A percentile compares a stretch with the other conserved stretches of the same genome.
Conservation (phyloP, 2,797 vertebrate genomes). For the Acipenser transmontanus region DNA sequence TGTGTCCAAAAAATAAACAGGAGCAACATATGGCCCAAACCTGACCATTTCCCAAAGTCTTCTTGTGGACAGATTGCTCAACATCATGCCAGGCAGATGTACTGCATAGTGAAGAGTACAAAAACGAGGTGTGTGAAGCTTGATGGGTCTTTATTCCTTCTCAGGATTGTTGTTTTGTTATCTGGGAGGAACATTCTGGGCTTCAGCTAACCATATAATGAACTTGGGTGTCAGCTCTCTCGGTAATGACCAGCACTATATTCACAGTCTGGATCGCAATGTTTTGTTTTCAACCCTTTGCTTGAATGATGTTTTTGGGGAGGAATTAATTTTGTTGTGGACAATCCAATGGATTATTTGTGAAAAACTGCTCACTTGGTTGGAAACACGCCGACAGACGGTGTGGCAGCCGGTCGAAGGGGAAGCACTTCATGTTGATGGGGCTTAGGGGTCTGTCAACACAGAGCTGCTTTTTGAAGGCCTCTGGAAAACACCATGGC, state of each 20-base stretch:
- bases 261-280: constrained; percentile 58
- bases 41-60: neutral
- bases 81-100: neutral
- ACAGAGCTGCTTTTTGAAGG: constrained; percentile 45
- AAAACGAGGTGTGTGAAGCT: neutral
- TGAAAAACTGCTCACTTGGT: constrained; percentile 63
- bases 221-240: constrained; percentile 47
- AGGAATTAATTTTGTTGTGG: constrained; percentile 60
- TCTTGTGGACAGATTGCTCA: accelerated
- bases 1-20: constrained; percentile 3
- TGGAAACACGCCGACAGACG: constrained; percentile 65
- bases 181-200: constrained; percentile 29
- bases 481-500: constrained; percentile 40
- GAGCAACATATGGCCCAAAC: neutral
- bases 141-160: constrained; percentile 13
- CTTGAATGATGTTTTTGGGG: constrained; percentile 46
- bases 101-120: neutral
- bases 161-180: neutral
- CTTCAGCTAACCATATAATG: constrained; percentile 36
- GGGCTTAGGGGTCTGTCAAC: constrained; percentile 30
- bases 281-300: constrained; percentile 48
- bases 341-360: constrained; percentile 46
- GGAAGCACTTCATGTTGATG: constrained; percentile 47
- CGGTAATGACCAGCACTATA: constrained; percentile 69
- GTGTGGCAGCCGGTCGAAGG: constrained; percentile 57